These are phyloP conservation scores for Nemopilema nomurai DNA, from an alignment of 30 jellyfish, hydroid and myxozoan species.

Conservation along the genomic window DNA sequence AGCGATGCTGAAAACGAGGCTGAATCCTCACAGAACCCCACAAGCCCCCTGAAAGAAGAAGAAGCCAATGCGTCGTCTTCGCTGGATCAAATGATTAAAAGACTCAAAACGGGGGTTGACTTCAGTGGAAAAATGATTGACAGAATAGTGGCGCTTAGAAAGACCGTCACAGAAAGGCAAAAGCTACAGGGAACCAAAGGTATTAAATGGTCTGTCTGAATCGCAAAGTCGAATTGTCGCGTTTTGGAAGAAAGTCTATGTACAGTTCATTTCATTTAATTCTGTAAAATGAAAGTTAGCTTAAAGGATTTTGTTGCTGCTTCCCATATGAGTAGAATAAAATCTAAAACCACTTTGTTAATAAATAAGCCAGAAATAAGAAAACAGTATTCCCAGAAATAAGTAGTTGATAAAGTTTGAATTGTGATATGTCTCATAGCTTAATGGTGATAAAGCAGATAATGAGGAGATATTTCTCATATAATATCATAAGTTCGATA, in stretches of 20 bases:
- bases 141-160: background rate
- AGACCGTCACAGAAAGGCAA: background rate
- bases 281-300: too few species aligned
- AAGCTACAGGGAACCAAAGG: background rate
- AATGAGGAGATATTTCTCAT: too few species aligned
- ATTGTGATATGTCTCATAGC: too few species aligned
- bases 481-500: too few species aligned
- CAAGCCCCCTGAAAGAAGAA: background rate
- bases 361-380: too few species aligned
- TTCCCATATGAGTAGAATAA: too few species aligned
- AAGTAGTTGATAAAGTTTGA: too few species aligned
- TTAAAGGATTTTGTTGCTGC: too few species aligned
- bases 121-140: background rate
- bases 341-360: too few species aligned
- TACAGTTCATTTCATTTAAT: too few species aligned
- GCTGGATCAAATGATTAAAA: conserved; percentile 38
- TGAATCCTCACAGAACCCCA: background rate
- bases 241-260: background rate
- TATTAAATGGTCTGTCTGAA: background rate
- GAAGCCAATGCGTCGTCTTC: conserved; percentile 28
- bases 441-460: too few species aligned
- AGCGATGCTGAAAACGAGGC: conserved; percentile 56
- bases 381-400: too few species aligned
- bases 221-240: background rate
- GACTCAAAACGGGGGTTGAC: conserved; percentile 30